A percentile compares a stretch with the other conserved stretches of the same genome.
Conservation (phyloP, 2,113 vertebrate genomes). For the Tetrao urogallus region DNA sequence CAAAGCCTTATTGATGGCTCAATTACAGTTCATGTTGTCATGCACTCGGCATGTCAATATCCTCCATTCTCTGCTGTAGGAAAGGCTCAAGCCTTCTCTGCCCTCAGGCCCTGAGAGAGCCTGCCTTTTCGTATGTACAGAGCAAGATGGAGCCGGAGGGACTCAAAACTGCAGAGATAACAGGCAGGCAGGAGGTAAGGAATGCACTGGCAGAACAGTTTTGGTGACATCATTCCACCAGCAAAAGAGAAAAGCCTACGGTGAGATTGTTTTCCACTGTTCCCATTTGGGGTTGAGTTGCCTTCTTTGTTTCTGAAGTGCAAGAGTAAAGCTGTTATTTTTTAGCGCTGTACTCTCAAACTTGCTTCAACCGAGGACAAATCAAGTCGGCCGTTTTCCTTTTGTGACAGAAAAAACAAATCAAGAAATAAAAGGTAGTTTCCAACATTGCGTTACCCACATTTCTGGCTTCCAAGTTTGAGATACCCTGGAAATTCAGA, state of each 20-base stretch:
- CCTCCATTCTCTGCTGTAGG: not conserved
- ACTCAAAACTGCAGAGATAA: conserved; percentile 20
- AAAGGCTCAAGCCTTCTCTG: not conserved
- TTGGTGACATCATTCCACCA: not conserved
- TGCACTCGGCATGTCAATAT: conserved; percentile 24
- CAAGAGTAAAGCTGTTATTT: not conserved
- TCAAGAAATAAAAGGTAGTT: not conserved
- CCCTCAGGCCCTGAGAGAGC: not conserved
- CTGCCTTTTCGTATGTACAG: not conserved
- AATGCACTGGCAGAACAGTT: not conserved
- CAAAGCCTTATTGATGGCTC: conserved; percentile 27
- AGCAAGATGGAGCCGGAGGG: not conserved
- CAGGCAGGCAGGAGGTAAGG: not conserved
- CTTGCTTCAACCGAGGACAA: not conserved
- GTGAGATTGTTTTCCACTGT: not conserved
- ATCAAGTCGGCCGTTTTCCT: not conserved
- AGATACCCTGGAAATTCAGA: not conserved
- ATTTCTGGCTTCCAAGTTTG: not conserved
- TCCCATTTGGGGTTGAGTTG: not conserved
- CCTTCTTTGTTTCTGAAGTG: not conserved
- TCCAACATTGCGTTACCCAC: not conserved
- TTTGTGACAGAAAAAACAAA: not conserved
- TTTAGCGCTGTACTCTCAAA: not conserved
- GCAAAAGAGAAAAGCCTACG: not conserved
- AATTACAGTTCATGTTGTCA: conserved; percentile 21